Percentiles rank a stretch among this genome's conserved stretches.
Conservation (phyloP, 2,113 vertebrate species). For the Aptenodytes patagonicus region DNA sequence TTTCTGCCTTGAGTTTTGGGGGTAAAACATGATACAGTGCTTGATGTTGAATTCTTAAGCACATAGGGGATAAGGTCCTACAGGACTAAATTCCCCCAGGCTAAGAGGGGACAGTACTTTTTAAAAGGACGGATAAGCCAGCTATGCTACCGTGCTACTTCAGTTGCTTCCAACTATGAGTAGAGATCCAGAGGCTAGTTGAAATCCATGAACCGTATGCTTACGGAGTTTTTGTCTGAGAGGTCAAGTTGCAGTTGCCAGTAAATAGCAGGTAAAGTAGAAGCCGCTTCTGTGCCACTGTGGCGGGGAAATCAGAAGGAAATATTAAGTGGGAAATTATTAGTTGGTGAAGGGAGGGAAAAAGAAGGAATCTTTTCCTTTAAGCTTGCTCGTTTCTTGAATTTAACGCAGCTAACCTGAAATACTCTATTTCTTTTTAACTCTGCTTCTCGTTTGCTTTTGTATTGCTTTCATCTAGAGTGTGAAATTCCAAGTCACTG, state of each 20-base stretch:
- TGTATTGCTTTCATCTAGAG: conserved; percentile 29
- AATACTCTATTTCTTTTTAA: neutral
- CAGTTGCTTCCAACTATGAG: neutral
- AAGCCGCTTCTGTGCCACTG: neutral
- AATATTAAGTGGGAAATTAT: neutral
- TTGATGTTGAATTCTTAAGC: neutral
- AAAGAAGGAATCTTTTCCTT: neutral
- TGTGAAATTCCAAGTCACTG: conserved; percentile 37
- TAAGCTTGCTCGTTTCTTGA: neutral
- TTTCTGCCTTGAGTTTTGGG: neutral
- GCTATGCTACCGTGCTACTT: neutral
- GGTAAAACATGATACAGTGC: neutral
- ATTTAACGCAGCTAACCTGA: neutral
- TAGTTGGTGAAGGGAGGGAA: neutral
- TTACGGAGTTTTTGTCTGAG: neutral
- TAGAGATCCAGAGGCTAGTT: neutral
- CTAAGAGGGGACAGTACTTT: neutral
- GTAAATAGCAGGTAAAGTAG: neutral
- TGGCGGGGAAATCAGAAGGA: neutral
- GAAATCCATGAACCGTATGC: neutral
- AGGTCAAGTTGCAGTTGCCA: neutral
- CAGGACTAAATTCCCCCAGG: neutral
- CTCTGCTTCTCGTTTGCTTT: neutral
- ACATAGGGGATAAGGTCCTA: neutral
- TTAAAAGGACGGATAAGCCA: neutral